A percentile compares a stretch with the other conserved stretches of the same genome.
phyloP scores from a whole-genome alignment of 2,113 vertebrate species.

The Hypomesus transpacificus region DNA sequence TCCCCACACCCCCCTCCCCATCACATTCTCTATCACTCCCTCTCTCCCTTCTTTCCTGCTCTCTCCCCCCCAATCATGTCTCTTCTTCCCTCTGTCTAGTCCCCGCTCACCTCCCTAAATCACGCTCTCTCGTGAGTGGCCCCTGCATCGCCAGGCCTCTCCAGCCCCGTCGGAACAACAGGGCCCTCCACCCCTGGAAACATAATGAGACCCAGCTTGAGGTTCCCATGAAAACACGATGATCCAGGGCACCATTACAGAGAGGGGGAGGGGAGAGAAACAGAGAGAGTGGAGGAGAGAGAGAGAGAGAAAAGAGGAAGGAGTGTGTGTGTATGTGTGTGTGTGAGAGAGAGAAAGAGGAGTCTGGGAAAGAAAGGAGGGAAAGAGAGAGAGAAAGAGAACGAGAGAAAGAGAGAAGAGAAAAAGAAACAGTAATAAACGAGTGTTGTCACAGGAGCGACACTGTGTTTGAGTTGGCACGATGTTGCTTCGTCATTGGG shows the following conservation, averaged over 20 bases:
- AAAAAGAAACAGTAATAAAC: constrained; percentile 1
- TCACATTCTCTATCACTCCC: too few relatives aligned
- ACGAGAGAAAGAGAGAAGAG: not conserved
- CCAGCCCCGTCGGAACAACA: constrained; percentile 38
- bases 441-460: constrained; percentile 33
- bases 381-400: not conserved
- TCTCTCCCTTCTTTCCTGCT: too few relatives aligned
- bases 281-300: too few relatives aligned
- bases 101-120: constrained; percentile 6
- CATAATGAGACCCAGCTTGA: constrained; percentile 55
- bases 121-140: constrained; percentile 17
- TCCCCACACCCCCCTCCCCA: too few relatives aligned
- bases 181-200: constrained; percentile 39
- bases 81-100: too few relatives aligned
- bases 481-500: constrained; percentile 42
- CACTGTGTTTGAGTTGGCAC: constrained; percentile 46
- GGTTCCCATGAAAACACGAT: constrained; percentile 34
- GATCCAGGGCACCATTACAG: not conserved
- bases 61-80: too few relatives aligned
- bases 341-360: too few relatives aligned
- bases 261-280: too few relatives aligned
- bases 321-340: too few relatives aligned
- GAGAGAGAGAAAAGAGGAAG: too few relatives aligned
- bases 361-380: too few relatives aligned
- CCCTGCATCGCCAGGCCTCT: not conserved